These are phyloP conservation scores for Chrysolina americana DNA, from an alignment of 2,888 invertebrate species.

Conservation along the genomic window DNA sequence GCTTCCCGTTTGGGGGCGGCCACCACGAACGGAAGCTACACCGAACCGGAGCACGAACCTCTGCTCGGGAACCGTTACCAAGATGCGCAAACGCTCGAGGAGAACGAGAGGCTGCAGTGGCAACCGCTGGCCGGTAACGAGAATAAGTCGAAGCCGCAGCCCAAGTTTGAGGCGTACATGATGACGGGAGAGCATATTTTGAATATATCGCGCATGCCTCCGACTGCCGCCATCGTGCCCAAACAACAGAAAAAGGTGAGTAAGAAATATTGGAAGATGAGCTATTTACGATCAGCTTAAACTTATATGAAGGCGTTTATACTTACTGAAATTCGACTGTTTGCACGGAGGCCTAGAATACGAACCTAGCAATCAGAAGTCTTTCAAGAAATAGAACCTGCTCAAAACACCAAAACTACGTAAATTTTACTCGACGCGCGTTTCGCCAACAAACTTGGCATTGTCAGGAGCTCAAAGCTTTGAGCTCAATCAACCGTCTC, in stretches of 20 bases:
- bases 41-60: conserved; percentile 51
- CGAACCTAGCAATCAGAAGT: too few species aligned
- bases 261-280: background rate
- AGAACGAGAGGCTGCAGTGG: conserved; percentile 72
- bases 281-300: too few species aligned
- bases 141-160: conserved; percentile 55
- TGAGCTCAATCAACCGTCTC: too few species aligned
- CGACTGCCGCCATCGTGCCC: conserved; percentile 75
- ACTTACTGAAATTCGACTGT: too few species aligned
- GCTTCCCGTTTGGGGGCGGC: conserved; percentile 59
- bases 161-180: conserved; percentile 93
- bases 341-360: too few species aligned
- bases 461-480: too few species aligned
- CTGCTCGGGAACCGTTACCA: conserved; percentile 44
- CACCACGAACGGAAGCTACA: conserved; percentile 73
- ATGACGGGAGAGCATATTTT: conserved; percentile 98
- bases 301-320: too few species aligned
- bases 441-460: too few species aligned
- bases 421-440: too few species aligned
- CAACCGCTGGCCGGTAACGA: conserved; percentile 70
- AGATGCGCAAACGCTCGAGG: conserved; percentile 68
- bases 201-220: conserved; percentile 88
- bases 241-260: conserved; percentile 74
- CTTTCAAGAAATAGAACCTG: too few species aligned
- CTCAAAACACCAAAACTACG: too few species aligned